A percentile compares a stretch with the other conserved stretches of the same genome.
Evolutionary conservation across 2,113 vertebrate species (phyloP).

Genomic region (Callorhinus ursinus): DNA sequence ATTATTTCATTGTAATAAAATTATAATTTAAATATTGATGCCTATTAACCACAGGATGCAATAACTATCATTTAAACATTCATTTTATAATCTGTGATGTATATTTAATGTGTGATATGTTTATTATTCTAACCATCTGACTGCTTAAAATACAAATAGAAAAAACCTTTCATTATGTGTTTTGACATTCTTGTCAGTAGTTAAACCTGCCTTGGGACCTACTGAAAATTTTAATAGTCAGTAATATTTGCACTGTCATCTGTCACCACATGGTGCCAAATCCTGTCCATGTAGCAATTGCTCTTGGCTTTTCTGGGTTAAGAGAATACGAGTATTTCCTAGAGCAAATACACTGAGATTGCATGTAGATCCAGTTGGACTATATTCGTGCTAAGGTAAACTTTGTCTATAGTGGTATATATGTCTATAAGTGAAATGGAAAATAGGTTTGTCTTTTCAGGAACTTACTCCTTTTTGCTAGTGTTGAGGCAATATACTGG

Average conservation of each 20-base stretch:
- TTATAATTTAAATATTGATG: conserved; percentile 49
- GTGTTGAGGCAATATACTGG: not conserved
- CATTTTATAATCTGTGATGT: not conserved
- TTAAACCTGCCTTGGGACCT: not conserved
- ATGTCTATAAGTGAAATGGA: not conserved
- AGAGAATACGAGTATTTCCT: not conserved
- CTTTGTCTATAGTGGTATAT: not conserved
- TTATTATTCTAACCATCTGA: not conserved
- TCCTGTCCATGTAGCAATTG: not conserved
- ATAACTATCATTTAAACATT: conserved; percentile 21
- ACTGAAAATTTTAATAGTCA: not conserved
- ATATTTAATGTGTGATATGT: not conserved
- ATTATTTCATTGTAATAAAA: conserved; percentile 38
- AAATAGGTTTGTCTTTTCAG: not conserved
- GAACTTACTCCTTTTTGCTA: not conserved
- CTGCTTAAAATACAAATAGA: conserved; percentile 35
- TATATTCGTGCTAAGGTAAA: not conserved
- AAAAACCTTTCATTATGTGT: not conserved
- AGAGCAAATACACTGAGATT: not conserved
- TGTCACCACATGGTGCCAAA: not conserved
- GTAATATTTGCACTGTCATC: not conserved
- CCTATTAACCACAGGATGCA: not conserved
- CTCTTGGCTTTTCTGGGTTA: not conserved
- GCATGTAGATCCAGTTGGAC: not conserved
- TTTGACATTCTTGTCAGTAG: not conserved